Base-by-base conservation (phyloP, 2,113 vertebrate species). In the Bostrychus sinensis region DNA sequence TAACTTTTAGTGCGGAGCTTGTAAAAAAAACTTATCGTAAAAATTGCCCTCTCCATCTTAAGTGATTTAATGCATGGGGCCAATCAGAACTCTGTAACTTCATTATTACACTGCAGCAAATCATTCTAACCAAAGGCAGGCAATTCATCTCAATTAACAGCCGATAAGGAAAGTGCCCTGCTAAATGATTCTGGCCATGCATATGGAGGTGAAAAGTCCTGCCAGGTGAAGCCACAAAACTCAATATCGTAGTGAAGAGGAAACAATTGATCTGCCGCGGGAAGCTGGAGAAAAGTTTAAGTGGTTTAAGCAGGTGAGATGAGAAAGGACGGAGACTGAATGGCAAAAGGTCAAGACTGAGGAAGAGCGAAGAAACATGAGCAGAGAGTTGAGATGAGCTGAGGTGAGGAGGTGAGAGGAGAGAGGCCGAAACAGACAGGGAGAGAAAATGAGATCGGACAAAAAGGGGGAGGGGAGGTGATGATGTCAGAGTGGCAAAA, bases 81-180 rank as follows among this genome's bases (percentile, higher is more conserved):
- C 43, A 25, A 61, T 66, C 61, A 81, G 72, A 80, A 66, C 67
- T 57, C 43, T 30, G 46, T 55, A 66, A 64, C 54, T 34, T 65
- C 56, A 69, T 74, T 43, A 76, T 66, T 39, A 67, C 58, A 70
- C 64, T 34, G 66, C 68, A 75, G 61, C 66, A 82, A 79, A 79
- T 76, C 65, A 63, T 70, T 13, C 36, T 8, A 56, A 32, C 72
- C 46, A 2, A 4, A 42, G 62, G 72, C 70, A 70, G 58, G 42
- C 70, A 62, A 72, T 84, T 75, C 55, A 62, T 82, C 78, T 82
- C 74, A 77, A 81, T 83, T 81, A 82, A 54, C 61, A 57, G 57
- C 12, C 43, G 65, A 84, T 64, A 60, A 70, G 65, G 55, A 66
- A 70, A 69, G 19, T 23, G 43, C 55, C 57, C 42, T 46, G 30